Conservation (phyloP, 35 echinoderm and acorn worm genomes). For the Acanthaster planci region DNA sequence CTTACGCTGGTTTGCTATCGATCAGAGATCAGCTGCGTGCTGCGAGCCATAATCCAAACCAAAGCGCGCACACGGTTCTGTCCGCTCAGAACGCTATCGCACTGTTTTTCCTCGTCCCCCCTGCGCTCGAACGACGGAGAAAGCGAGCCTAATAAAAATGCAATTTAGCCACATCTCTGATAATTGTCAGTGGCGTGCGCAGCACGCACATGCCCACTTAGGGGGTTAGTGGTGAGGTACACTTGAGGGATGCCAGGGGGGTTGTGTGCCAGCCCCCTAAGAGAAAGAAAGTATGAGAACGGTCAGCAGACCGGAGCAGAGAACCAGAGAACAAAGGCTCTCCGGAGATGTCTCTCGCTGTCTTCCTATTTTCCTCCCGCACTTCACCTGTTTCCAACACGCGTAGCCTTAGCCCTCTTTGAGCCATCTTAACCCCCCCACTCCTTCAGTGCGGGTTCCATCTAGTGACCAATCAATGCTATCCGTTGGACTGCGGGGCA, state of each 20-base stretch:
- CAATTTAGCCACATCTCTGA: conserved; percentile 26
- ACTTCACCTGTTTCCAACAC: conserved; percentile 25
- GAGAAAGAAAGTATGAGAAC: not conserved
- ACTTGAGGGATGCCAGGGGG: not conserved
- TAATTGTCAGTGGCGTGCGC: conserved; percentile 27
- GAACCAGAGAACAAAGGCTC: conserved; percentile 2
- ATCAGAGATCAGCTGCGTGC: conserved; percentile 7
- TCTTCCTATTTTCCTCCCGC: not conserved
- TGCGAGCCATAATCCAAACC: conserved; percentile 1
- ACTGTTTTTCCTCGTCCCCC: not conserved
- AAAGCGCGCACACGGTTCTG: not conserved
- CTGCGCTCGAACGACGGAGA: not conserved
- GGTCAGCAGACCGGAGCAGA: not conserved
- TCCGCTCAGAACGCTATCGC: not conserved
- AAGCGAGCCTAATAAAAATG: conserved; percentile 29
- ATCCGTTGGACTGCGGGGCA: not conserved
- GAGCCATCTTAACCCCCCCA: not conserved
- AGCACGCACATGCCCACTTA: conserved; percentile 31
- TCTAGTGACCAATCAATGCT: conserved; percentile 18
- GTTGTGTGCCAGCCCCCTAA: not conserved
- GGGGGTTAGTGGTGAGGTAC: conserved; percentile 17
- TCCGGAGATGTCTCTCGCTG: not conserved
- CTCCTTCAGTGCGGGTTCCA: not conserved
- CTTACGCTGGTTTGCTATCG: conserved; percentile 2
- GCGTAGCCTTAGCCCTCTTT: not conserved